These are phyloP conservation scores for Acleris laterana DNA, from an alignment of 2,888 invertebrate species.

Conservation along the genomic window DNA sequence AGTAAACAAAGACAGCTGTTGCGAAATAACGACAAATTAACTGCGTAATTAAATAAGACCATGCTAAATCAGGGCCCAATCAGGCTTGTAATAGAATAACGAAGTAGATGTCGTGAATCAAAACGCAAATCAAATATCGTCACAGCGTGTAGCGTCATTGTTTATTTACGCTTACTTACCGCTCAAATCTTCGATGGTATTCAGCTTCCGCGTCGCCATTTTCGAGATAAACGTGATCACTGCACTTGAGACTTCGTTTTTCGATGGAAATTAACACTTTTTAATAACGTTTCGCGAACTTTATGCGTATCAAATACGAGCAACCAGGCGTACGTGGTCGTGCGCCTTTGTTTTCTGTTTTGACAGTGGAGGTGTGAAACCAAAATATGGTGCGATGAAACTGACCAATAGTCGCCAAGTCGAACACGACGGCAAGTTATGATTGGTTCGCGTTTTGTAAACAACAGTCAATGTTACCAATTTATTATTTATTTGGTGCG, in stretches of 20 bases:
- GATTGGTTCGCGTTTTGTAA: conserved; percentile 55
- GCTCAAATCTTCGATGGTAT: conserved; percentile 78
- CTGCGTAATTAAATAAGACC: conserved; percentile 49
- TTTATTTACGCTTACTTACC: conserved; percentile 74
- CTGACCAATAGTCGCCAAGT: conserved; percentile 47
- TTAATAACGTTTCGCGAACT: conserved; percentile 43
- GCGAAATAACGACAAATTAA: conserved; percentile 38
- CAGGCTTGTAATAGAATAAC: conserved; percentile 29
- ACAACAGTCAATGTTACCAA: conserved; percentile 51
- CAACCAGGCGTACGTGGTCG: conserved; percentile 28
- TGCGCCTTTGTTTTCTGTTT: conserved; percentile 44
- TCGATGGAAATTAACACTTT: conserved; percentile 46
- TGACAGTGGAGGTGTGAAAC: conserved; percentile 37
- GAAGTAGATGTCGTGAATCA: conserved; percentile 44
- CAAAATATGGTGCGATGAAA: conserved; percentile 39
- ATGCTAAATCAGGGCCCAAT: conserved; percentile 5
- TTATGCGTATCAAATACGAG: conserved; percentile 43
- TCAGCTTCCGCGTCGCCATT: conserved; percentile 78
- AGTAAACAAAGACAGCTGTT: conserved; percentile 52
- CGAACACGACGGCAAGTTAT: conserved; percentile 36
- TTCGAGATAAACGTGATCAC: conserved; percentile 48
- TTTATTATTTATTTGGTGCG: background rate
- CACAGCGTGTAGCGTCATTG: conserved; percentile 59
- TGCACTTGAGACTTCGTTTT: conserved; percentile 45
- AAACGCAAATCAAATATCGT: conserved; percentile 53